Percentiles rank a stretch among this genome's conserved stretches.
Evolutionary conservation across 2,113 vertebrate genomes (phyloP).

Genomic region (Gymnogyps californianus): DNA sequence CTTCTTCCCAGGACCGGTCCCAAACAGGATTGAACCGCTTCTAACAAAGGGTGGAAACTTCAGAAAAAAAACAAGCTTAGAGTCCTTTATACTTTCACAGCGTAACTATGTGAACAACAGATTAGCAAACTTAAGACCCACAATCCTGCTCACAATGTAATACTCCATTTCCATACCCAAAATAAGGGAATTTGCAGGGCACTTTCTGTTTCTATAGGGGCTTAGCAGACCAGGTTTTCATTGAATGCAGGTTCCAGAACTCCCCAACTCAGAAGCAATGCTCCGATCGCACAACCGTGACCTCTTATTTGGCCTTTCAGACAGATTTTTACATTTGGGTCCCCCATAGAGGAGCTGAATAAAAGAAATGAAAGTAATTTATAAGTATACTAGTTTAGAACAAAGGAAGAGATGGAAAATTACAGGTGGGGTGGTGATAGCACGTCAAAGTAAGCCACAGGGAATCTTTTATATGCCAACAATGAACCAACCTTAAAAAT

Average conservation of each 20-base stretch:
- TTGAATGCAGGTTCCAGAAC: conserved; percentile 36
- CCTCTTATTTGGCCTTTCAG: background rate
- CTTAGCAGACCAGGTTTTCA: conserved; percentile 31
- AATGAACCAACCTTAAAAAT: conserved; percentile 26
- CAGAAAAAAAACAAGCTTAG: conserved; percentile 74
- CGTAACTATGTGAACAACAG: conserved; percentile 50
- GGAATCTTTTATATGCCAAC: conserved; percentile 44
- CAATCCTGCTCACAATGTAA: background rate
- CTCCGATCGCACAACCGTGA: background rate
- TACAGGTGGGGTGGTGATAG: conserved; percentile 58
- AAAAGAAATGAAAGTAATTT: background rate
- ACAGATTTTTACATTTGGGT: background rate
- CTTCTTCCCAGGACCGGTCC: conserved; percentile 83
- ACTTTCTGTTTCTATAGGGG: conserved; percentile 49
- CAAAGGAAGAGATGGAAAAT: conserved; percentile 10
- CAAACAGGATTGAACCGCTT: conserved; percentile 99
- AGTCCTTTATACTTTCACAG: conserved; percentile 63
- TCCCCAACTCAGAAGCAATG: conserved; percentile 55
- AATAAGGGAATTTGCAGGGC: conserved; percentile 1
- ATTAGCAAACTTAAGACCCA: conserved; percentile 16
- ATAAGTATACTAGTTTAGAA: background rate
- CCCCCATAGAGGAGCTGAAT: background rate
- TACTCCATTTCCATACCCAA: background rate
- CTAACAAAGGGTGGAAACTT: conserved; percentile 99
- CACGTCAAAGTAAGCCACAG: conserved; percentile 62